Conservation (phyloP, 2,797 vertebrate genomes). For the Rhyacichthys aspro region DNA sequence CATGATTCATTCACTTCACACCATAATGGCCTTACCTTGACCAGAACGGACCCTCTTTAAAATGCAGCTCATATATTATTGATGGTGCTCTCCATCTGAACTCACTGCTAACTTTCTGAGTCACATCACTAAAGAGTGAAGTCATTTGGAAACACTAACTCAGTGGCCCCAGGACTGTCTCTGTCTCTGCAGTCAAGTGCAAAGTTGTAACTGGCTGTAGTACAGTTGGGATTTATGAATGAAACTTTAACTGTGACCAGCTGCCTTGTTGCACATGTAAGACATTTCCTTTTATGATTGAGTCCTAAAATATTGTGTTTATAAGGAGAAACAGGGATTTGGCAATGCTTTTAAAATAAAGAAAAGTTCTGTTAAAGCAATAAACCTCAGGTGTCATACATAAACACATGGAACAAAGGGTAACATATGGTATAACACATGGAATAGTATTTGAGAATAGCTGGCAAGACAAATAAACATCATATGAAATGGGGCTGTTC, state of each 20-base stretch:
- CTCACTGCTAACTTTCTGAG: conserved; percentile 24
- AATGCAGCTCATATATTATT: conserved; percentile 46
- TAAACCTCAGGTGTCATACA: neutral
- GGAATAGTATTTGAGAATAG: conserved; percentile 16
- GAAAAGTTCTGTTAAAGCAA: conserved; percentile 24
- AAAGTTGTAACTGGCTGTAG: conserved; percentile 17
- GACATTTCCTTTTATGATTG: conserved; percentile 14
- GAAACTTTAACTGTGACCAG: conserved; percentile 47
- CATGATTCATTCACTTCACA: conserved; percentile 26
- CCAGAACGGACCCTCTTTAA: conserved; percentile 23
- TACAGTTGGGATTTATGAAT: conserved; percentile 48
- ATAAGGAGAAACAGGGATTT: neutral
- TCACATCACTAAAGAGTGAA: conserved; percentile 43
- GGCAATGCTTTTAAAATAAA: conserved; percentile 19
- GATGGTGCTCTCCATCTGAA: conserved; percentile 51
- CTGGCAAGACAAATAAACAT: conserved; percentile 5
- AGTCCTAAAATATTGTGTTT: conserved; percentile 19
- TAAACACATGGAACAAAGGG: conserved; percentile 1
- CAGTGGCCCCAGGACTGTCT: conserved; percentile 26
- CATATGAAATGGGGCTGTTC: conserved; percentile 18
- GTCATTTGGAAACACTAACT: conserved; percentile 58
- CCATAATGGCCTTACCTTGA: conserved; percentile 30
- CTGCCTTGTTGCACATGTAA: conserved; percentile 36
- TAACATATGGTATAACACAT: conserved; percentile 17
- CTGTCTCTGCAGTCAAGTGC: conserved; percentile 1